Evolutionary conservation across 2,888 invertebrate species (phyloP).

Genomic region (Limenitis arthemis): DNA sequence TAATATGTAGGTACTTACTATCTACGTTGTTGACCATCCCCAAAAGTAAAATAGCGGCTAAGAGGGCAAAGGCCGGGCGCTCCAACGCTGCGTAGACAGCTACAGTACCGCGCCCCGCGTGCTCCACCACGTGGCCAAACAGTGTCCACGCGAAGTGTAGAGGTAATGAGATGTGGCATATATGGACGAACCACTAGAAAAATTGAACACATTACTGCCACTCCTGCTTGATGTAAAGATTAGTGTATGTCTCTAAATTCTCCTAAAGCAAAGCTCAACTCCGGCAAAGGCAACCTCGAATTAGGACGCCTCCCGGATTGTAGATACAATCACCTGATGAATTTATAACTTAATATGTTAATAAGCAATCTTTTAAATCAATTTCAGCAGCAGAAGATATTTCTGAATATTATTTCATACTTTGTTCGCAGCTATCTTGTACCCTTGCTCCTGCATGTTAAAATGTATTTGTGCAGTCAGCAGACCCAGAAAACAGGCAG

Average conservation of each 20-base stretch:
- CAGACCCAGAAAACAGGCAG: conserved; percentile 40
- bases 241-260: too few relatives aligned
- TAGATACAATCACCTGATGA: too few relatives aligned
- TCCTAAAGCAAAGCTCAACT: too few relatives aligned
- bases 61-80: conserved; percentile 33
- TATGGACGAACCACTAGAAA: conserved; percentile 21
- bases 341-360: too few relatives aligned
- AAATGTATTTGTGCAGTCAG: conserved; percentile 39
- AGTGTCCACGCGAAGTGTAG: conserved; percentile 35
- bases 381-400: too few relatives aligned
- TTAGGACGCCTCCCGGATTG: too few relatives aligned
- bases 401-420: conserved; percentile 27
- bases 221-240: not conserved
- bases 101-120: conserved; percentile 22
- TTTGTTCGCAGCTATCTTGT: conserved; percentile 30
- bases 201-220: not conserved
- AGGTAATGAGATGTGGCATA: conserved; percentile 34
- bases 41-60: conserved; percentile 33
- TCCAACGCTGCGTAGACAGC: conserved; percentile 38
- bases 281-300: too few relatives aligned
- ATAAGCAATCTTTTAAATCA: too few relatives aligned
- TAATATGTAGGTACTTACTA: conserved; percentile 32
- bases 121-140: conserved; percentile 31
- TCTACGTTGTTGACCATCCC: conserved; percentile 39
- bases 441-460: conserved; percentile 32